Evolutionary conservation across 1,140 invertebrate species (phyloP).

Genomic region (Drosophila guanche): DNA sequence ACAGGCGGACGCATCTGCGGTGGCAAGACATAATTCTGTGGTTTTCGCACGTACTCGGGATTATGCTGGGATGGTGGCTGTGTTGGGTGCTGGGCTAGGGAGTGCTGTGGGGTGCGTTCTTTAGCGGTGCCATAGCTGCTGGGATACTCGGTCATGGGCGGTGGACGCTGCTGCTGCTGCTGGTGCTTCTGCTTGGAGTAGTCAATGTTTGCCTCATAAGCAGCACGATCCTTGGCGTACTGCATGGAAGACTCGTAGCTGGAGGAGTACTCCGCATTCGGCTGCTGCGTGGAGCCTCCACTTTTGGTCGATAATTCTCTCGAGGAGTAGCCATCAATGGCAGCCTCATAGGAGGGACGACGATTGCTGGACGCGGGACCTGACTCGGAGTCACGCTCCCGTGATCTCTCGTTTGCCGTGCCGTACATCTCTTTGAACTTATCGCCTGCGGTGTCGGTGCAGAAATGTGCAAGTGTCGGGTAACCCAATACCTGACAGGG

Average conservation of each 20-base stretch:
- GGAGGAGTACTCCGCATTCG: conserved; percentile 16
- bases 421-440: conserved; percentile 60
- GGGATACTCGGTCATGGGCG: conserved; percentile 13
- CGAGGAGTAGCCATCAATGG: too few species aligned
- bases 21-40: conserved; percentile 64
- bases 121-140: conserved; percentile 21
- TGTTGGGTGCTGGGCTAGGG: conserved; percentile 1
- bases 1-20: conserved; percentile 69
- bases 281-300: conserved; percentile 16
- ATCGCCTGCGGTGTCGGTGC: conserved; percentile 74
- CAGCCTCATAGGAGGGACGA: too few species aligned
- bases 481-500: conserved; percentile 68
- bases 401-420: conserved; percentile 23
- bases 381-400: conserved; percentile 16
- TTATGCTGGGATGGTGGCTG: conserved; percentile 28
- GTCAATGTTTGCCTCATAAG: too few species aligned
- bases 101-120: conserved; percentile 42
- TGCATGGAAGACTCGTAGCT: too few species aligned
- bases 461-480: conserved; percentile 81
- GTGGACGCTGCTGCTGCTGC: conserved; percentile 20
- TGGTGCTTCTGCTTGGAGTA: conserved; percentile 5
- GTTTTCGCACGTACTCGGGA: conserved; percentile 49
- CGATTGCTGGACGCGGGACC: not conserved
- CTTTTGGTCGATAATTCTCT: conserved; percentile 1
- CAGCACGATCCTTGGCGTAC: too few species aligned